Evolutionary conservation across 2,888 invertebrate species (phyloP).

Genomic region (Sarcophaga carnaria): DNA sequence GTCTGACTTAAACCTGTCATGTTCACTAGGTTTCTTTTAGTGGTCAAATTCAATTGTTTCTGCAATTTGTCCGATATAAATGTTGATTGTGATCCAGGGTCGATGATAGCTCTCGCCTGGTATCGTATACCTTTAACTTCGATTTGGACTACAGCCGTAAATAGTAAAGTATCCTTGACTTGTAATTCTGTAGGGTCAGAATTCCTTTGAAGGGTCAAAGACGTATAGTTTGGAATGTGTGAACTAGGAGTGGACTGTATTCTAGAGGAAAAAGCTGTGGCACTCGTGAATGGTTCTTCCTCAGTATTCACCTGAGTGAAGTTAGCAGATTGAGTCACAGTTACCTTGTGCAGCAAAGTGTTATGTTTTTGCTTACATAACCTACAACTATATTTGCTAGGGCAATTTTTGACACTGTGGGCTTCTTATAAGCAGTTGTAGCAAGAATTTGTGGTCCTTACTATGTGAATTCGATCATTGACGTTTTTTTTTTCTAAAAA

Average conservation of each 20-base stretch:
- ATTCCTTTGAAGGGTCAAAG: slow-evolving; percentile 14
- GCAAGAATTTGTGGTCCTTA: slow-evolving; percentile 21
- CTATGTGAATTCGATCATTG: slow-evolving; percentile 25
- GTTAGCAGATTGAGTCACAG: neutral
- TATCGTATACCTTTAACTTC: slow-evolving; percentile 16
- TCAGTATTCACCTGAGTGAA: neutral
- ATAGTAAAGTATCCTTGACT: slow-evolving; percentile 25
- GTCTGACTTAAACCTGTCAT: slow-evolving; percentile 4
- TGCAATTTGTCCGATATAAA: slow-evolving; percentile 34
- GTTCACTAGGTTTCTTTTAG: slow-evolving; percentile 28
- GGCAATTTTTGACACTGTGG: slow-evolving; percentile 12
- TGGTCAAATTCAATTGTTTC: slow-evolving; percentile 19
- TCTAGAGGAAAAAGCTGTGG: neutral
- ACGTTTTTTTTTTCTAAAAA: slow-evolving; percentile 1
- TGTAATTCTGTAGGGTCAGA: neutral
- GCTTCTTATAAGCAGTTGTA: slow-evolving; percentile 5
- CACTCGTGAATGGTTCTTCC: neutral
- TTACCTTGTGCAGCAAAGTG: too few relatives aligned
- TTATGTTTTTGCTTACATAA: too few relatives aligned
- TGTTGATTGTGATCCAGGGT: slow-evolving; percentile 37
- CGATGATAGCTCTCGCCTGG: slow-evolving; percentile 36
- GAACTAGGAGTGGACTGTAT: neutral
- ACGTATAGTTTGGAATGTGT: neutral
- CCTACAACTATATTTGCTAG: slow-evolving; percentile 17
- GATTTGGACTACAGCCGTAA: slow-evolving; percentile 31